Conservation (phyloP, 1,140 invertebrate genomes). For the Camponotus floridanus region DNA sequence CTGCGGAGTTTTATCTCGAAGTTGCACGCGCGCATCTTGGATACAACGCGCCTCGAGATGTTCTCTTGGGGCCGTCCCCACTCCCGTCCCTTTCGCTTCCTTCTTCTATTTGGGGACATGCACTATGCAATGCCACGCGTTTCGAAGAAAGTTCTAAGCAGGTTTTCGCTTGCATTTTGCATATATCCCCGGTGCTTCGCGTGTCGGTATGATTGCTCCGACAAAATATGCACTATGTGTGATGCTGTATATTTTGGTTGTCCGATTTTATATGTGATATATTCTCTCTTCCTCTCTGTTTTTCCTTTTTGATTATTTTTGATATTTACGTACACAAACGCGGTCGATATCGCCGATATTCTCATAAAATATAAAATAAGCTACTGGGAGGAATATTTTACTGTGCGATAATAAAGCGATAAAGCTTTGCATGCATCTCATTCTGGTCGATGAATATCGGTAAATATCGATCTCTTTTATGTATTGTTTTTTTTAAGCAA, state of each 20-base stretch:
- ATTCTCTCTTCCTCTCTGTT: neutral
- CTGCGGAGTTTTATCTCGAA: slow-evolving; percentile 69
- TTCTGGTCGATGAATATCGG: neutral
- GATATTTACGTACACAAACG: slow-evolving; percentile 9
- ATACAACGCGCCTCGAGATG: slow-evolving; percentile 41
- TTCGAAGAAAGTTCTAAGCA: slow-evolving; percentile 63
- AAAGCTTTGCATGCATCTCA: neutral
- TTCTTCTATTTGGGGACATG: slow-evolving; percentile 17
- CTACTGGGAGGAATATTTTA: slow-evolving; percentile 36
- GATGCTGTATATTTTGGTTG: neutral
- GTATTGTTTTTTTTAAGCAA: neutral
- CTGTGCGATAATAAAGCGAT: neutral
- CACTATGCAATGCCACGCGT: slow-evolving; percentile 55
- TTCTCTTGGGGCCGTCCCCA: slow-evolving; percentile 5
- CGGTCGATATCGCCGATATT: slow-evolving; percentile 1
- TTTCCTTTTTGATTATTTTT: slow-evolving; percentile 3
- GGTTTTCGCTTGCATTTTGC: slow-evolving; percentile 39
- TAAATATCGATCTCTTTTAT: slow-evolving; percentile 4
- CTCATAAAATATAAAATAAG: slow-evolving; percentile 39
- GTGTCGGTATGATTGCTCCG: slow-evolving; percentile 46
- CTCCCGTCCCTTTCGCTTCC: neutral
- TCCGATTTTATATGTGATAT: slow-evolving; percentile 30
- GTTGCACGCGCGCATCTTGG: slow-evolving; percentile 65
- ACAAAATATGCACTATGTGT: slow-evolving; percentile 7
- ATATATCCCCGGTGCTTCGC: slow-evolving; percentile 40